phyloP scores from a whole-genome alignment of 2,113 vertebrate genomes.

The Grallaria varia region DNA sequence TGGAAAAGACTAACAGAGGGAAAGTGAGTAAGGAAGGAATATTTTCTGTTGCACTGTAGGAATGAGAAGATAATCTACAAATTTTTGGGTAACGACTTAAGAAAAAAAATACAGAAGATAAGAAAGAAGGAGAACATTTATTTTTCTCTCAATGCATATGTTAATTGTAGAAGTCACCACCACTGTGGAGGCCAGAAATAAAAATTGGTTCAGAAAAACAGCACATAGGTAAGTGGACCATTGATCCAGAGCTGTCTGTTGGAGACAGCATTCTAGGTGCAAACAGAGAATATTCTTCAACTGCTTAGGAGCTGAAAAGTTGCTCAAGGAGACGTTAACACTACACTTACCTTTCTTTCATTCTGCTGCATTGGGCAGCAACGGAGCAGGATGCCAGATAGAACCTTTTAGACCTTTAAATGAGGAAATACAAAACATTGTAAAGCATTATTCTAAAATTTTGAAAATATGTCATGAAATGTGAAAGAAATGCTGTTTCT shows the following conservation, averaged over 20 bases:
- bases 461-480: not conserved
- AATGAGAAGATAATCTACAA: not conserved
- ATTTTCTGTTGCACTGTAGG: not conserved
- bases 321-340: not conserved
- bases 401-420: not conserved
- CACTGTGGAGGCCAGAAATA: not conserved
- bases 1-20: not conserved
- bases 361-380: not conserved
- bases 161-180: not conserved
- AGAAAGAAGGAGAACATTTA: not conserved
- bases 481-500: not conserved
- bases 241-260: not conserved
- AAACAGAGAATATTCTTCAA: not conserved
- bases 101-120: not conserved
- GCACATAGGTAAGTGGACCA: not conserved
- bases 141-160: not conserved
- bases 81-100: not conserved
- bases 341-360: not conserved
- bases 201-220: not conserved
- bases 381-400: not conserved
- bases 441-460: not conserved
- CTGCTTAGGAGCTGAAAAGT: not conserved
- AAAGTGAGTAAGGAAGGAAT: not conserved
- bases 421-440: not conserved
- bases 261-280: not conserved